Evolutionary conservation across 1,140 invertebrate species (phyloP), one percentile per base, ranked within the genome.

Genomic region (Philopotamus ludificatus): DNA sequence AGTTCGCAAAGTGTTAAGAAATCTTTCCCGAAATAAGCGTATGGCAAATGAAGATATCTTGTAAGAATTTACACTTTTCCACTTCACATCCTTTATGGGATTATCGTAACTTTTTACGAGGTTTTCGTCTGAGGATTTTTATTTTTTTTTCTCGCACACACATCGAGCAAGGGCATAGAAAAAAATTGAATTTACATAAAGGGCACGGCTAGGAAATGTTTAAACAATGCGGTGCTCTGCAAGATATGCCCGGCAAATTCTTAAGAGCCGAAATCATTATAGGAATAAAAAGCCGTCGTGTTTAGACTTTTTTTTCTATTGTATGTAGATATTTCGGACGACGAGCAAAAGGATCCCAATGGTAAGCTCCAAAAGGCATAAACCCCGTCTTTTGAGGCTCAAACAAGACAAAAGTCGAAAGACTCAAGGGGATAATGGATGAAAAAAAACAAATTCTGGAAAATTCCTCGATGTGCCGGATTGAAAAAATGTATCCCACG

Each of bases 401-500:
- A 54, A 54, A 54, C 8, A 26, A 54, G 21, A 26, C 51, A 23
- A 54, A 54, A 54, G 51, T 54, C 51, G 18, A 15, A 4, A 3
- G 21, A 34, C 51, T 28, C 51, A 23, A 25, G 51, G 51, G 51
- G 20, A 54, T 54, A 28, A 26, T 7, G 4, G 7, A 15, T 9
- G 15, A 54, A 54, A 26, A 28, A 54, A 54, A 54, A 54, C 9
- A 28, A 54, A 54, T 3, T 54, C 15, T 15, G n/a, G 22, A 16
- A 54, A 54, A 54, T 23, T 54, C 26, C 9, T 54, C 18, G 12
- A 54, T 54, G 22, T 54, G 51, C 22, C 22, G 51, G 51, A 54
- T 54, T 23, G 49, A 47, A 8, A 47, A 15, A 47, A 20, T 20
- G 44, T 9, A 47, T 54, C 22, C 18, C 51, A 9, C 12, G 7